Evolutionary conservation across 1,140 invertebrate species (phyloP).

Genomic region (Drosophila albomicans): DNA sequence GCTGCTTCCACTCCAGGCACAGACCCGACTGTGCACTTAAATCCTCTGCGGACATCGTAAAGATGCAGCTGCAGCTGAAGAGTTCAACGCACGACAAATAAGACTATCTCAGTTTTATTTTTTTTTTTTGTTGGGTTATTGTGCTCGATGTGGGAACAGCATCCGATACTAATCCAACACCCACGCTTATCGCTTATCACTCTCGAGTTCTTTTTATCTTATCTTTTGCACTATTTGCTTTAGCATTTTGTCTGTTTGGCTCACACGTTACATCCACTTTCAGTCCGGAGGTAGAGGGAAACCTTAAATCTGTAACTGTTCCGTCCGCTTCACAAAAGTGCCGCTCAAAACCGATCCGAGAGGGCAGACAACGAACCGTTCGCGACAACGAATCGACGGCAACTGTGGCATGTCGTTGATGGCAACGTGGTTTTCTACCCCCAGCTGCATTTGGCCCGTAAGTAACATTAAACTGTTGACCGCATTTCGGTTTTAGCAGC

Average conservation of each 20-base stretch:
- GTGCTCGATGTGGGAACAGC: slow-evolving; percentile 1
- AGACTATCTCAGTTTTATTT: slow-evolving; percentile 3
- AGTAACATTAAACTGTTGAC: slow-evolving; percentile 79
- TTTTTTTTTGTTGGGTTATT: neutral
- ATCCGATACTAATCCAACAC: slow-evolving; percentile 19
- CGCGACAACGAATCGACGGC: slow-evolving; percentile 32
- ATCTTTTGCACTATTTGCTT: slow-evolving; percentile 33
- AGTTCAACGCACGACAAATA: slow-evolving; percentile 38
- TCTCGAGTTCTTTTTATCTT: slow-evolving; percentile 25
- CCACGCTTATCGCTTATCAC: slow-evolving; percentile 24
- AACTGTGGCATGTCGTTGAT: slow-evolving; percentile 57
- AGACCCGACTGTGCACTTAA: slow-evolving; percentile 37
- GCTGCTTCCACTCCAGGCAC: slow-evolving; percentile 81
- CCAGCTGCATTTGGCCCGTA: slow-evolving; percentile 26
- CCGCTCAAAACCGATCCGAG: neutral
- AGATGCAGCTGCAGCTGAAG: neutral
- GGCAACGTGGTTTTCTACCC: slow-evolving; percentile 66
- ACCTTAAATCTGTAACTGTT: slow-evolving; percentile 59
- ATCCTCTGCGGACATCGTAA: slow-evolving; percentile 22
- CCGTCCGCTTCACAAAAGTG: neutral
- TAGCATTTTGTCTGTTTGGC: slow-evolving; percentile 29
- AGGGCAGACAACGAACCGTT: slow-evolving; percentile 23
- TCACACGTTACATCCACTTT: slow-evolving; percentile 21
- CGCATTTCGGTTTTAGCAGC: slow-evolving; percentile 60
- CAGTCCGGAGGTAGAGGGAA: slow-evolving; percentile 39